These are phyloP conservation scores for Cantharis rustica DNA, from an alignment of 2,888 invertebrate species.

Conservation along the genomic window DNA sequence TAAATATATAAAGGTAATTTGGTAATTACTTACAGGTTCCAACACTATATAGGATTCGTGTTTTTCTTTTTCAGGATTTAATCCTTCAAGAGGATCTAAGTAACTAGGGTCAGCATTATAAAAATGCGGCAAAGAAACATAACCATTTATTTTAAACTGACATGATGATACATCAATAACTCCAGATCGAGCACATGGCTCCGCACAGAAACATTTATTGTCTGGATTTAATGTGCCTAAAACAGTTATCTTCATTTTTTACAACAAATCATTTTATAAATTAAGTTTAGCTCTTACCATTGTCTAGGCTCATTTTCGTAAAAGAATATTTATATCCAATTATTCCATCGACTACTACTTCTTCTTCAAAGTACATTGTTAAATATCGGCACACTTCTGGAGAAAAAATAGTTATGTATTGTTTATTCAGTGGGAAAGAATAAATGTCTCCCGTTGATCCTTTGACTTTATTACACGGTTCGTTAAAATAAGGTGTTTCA, in stretches of 20 bases:
- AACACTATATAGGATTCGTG: conserved; percentile 59
- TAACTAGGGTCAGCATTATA: conserved; percentile 68
- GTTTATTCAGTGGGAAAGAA: conserved; percentile 66
- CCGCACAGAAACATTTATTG: conserved; percentile 57
- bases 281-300: background rate
- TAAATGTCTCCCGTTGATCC: conserved; percentile 84
- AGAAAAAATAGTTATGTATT: conserved; percentile 65
- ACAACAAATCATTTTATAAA: too few relatives aligned
- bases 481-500: conserved; percentile 59
- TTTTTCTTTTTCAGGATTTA: conserved; percentile 67
- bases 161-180: too few relatives aligned
- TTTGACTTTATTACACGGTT: conserved; percentile 64
- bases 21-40: conserved; percentile 60
- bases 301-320: too few relatives aligned
- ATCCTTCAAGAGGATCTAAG: conserved; percentile 64
- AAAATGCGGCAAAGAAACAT: too few relatives aligned
- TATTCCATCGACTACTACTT: too few relatives aligned
- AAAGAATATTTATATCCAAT: too few relatives aligned
- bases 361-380: conserved; percentile 36
- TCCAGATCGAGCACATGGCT: too few relatives aligned
- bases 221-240: conserved; percentile 62
- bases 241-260: background rate
- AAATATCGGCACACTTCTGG: conserved; percentile 77
- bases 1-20: too few relatives aligned
- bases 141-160: too few relatives aligned